Evolutionary conservation across 2,888 invertebrate genomes (phyloP), one percentile per base, ranked within the genome.

Genomic region (Drosophila gaucha): DNA sequence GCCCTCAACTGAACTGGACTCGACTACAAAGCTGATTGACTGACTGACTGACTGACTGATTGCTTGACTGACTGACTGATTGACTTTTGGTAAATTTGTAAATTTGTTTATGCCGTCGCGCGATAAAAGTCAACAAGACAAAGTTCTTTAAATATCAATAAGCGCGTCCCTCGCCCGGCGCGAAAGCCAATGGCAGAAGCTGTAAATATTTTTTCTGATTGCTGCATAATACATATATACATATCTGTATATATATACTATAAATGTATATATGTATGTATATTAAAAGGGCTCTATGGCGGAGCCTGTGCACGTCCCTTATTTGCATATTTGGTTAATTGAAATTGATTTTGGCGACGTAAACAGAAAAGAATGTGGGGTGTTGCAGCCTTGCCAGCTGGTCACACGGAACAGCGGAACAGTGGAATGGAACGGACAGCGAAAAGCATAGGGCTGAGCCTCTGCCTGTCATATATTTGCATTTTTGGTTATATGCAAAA

Each of bases 291-390:
- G 39, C 18, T 12, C 30, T 18, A 14, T 9, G 50, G 46, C 38
- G 10, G 54, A 24, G 18, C 26, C 44, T 50, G 35, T 36, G 38
- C 10, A 35, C 59, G 54, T 43, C 35, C 54, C 52, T 26, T 41
- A 87, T 80, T 86, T 78, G 84, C 77, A 80, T 73, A 83, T 84
- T 85, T 67, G 71, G 87, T 80, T 87, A 87, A 87, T 87, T 80
- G 74, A 74, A 87, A 84, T 80, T 77, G 87, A 80, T 80, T 80
- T 80, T 79, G 47, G 30, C 51, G 57, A 60, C 30, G 49, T 50
- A 50, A 38, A 47, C 36, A 39, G 60, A 56, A 64, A 33, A 62
- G 50, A 44, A n/a, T 39, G 9, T 9, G n/a, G n/a, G n/a, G n/a
- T 60, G 73, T 35, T 9, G 6, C 28, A 9, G 28, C 26, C 26